Evolutionary conservation across 2,888 invertebrate species (phyloP).

Genomic region (Drosophila kanekoi): DNA sequence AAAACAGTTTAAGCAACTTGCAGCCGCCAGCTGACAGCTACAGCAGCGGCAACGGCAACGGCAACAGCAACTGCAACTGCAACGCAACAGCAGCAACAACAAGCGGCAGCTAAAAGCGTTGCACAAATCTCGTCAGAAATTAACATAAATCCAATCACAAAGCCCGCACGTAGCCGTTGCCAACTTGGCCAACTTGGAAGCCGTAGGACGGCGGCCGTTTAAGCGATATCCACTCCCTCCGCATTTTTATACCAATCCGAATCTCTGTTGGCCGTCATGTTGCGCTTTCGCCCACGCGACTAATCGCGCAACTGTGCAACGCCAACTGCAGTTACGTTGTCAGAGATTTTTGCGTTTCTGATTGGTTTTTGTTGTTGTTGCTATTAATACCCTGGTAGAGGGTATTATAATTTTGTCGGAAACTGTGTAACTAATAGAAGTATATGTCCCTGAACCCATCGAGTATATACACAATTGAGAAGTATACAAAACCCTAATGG

Average conservation of each 20-base stretch:
- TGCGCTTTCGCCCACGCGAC: slow-evolving; percentile 77
- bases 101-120: slow-evolving; percentile 65
- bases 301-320: slow-evolving; percentile 71
- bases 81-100: slow-evolving; percentile 41
- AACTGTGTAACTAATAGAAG: not conserved
- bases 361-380: slow-evolving; percentile 44
- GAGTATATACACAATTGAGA: too few species aligned
- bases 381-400: not conserved
- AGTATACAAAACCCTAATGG: too few species aligned
- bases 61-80: slow-evolving; percentile 21
- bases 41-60: slow-evolving; percentile 33
- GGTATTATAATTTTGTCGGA: not conserved
- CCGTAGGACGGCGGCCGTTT: slow-evolving; percentile 72
- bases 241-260: slow-evolving; percentile 24
- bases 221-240: slow-evolving; percentile 30
- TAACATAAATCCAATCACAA: slow-evolving; percentile 80
- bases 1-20: slow-evolving; percentile 76
- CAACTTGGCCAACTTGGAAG: slow-evolving; percentile 64
- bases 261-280: slow-evolving; percentile 75
- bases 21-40: slow-evolving; percentile 64
- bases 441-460: too few species aligned
- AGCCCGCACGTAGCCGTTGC: slow-evolving; percentile 60
- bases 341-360: slow-evolving; percentile 70
- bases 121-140: slow-evolving; percentile 79
- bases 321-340: slow-evolving; percentile 77